Conservation (phyloP, 1,140 invertebrate genomes). For the Popillia japonica region DNA sequence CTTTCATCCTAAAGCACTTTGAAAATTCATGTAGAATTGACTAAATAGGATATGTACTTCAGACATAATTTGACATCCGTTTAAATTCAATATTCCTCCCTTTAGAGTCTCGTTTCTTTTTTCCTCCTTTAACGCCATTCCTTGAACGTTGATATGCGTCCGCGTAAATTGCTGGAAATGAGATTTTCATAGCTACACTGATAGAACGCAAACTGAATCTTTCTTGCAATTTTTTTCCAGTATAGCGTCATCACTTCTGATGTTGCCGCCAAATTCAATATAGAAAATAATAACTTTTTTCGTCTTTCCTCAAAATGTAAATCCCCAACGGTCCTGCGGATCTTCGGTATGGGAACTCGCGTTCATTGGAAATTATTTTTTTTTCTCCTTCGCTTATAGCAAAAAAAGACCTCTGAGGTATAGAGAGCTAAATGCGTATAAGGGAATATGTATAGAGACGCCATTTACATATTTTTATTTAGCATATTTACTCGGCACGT, state of each 20-base stretch:
- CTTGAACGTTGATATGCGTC: not conserved
- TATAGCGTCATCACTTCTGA: slow-evolving; percentile 21
- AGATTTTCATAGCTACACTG: slow-evolving; percentile 28
- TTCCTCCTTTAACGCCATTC: not conserved
- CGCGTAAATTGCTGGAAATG: not conserved
- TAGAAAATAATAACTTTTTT: slow-evolving; percentile 27
- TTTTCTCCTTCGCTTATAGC: not conserved
- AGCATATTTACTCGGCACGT: not conserved
- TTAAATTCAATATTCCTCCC: not conserved
- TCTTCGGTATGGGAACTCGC: not conserved
- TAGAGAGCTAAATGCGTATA: not conserved
- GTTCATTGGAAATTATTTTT: slow-evolving; percentile 29
- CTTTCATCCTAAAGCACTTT: no score
- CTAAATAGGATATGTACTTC: no score
- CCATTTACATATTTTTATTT: slow-evolving; percentile 33
- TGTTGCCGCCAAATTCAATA: slow-evolving; percentile 32
- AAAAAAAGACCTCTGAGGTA: not conserved
- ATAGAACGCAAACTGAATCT: slow-evolving; percentile 26
- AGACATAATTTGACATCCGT: not conserved
- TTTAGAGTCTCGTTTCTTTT: not conserved
- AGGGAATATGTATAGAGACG: slow-evolving; percentile 5
- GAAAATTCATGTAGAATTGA: no score
- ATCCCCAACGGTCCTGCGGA: not conserved
- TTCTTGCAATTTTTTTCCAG: slow-evolving; percentile 1
- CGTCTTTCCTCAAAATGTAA: slow-evolving; percentile 22